These are phyloP conservation scores for Gallinago stenura DNA, from an alignment of 2,797 vertebrate species.

Conservation along the genomic window DNA sequence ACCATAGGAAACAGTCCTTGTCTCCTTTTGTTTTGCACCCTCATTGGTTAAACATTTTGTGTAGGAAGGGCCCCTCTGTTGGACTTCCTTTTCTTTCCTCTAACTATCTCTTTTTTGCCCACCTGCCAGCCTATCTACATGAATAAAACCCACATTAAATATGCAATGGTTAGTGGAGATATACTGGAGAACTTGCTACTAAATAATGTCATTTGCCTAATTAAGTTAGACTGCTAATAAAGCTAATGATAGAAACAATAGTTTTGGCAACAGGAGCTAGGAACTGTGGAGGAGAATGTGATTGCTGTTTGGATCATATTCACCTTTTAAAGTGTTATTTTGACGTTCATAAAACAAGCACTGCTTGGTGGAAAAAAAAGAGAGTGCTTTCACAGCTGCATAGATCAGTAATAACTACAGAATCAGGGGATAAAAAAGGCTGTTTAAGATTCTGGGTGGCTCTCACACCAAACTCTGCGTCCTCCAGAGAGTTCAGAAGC, in stretches of 20 bases:
- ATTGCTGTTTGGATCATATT: constrained; percentile 16
- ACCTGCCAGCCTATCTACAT: not conserved
- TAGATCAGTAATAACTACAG: not conserved
- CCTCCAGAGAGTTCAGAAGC: constrained; percentile 43
- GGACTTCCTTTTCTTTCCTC: not conserved
- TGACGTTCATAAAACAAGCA: not conserved
- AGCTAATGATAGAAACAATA: constrained; percentile 52
- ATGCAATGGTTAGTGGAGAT: not conserved
- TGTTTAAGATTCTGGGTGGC: constrained; percentile 36
- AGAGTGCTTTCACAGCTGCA: not conserved
- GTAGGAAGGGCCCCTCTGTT: not conserved
- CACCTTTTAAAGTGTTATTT: constrained; percentile 10
- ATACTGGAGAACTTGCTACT: not conserved
- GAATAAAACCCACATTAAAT: not conserved
- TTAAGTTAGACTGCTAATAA: constrained; percentile 30
- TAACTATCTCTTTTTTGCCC: not conserved
- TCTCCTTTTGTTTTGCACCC: not conserved
- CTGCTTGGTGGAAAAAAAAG: not conserved
- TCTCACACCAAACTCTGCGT: not conserved
- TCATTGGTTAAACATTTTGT: not conserved
- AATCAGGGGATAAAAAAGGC: not conserved
- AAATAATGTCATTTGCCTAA: constrained; percentile 18
- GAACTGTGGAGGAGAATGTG: not conserved
- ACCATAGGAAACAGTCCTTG: not conserved
- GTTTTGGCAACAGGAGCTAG: not conserved